Conservation (phyloP, 2,888 invertebrate species). For the Athripsodes cinereus region DNA sequence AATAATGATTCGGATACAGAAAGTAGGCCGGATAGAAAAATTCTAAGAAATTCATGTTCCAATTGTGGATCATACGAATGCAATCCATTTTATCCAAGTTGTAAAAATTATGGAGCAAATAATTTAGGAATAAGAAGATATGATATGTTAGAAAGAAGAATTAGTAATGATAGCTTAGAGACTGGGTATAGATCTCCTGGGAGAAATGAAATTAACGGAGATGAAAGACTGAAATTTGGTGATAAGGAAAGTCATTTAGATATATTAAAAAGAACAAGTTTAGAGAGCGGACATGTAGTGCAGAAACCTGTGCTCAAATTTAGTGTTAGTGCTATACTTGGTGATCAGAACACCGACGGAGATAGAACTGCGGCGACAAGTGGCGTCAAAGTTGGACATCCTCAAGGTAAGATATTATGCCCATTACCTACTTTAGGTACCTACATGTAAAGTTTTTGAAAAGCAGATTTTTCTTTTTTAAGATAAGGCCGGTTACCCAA, state of each 20-base stretch:
- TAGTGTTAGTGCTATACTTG: conserved; percentile 88
- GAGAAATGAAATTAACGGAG: conserved; percentile 31
- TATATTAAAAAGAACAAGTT: conserved; percentile 33
- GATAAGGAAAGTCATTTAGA: conserved; percentile 44
- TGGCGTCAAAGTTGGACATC: conserved; percentile 35
- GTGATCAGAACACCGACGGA: conserved; percentile 44
- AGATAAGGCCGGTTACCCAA: too few species aligned
- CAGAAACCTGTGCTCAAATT: conserved; percentile 81
- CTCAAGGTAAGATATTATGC: conserved; percentile 42
- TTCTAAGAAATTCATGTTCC: conserved; percentile 40
- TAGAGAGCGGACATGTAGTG: conserved; percentile 29
- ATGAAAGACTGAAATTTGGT: conserved; percentile 34
- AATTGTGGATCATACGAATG: conserved; percentile 53
- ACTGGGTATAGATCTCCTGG: conserved; percentile 17
- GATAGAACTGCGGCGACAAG: conserved; percentile 30
- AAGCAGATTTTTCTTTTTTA: too few species aligned
- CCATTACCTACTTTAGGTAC: too few species aligned
- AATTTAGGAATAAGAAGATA: conserved; percentile 37
- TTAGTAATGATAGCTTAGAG: conserved; percentile 31
- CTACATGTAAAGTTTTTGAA: too few species aligned
- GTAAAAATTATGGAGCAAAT: conserved; percentile 37
- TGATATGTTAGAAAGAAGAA: conserved; percentile 43
- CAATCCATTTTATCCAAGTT: conserved; percentile 40
- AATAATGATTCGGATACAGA: conserved; percentile 24
- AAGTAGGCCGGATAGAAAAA: conserved; percentile 13